Base-by-base conservation (phyloP, 2,113 vertebrate genomes). In the Anarhynchus alexandrinus region DNA sequence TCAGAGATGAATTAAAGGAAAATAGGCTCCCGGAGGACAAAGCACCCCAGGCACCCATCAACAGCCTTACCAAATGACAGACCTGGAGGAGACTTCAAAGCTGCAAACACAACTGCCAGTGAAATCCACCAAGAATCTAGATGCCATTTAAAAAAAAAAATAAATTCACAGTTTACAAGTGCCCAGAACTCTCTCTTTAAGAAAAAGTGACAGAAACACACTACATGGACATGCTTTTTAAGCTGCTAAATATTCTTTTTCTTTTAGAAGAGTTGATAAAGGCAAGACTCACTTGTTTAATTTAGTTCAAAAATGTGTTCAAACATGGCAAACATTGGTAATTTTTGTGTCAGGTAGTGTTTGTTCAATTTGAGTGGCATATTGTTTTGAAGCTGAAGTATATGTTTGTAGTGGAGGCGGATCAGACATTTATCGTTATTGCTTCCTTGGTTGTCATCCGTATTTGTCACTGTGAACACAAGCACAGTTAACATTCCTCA, bases 1-100 rank as follows among this genome's bases (percentile, higher is more conserved):
- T 97, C 90, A 97, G 97, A 97, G 96, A 97, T 97, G 96, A 97
- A 97, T 98, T 98, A 96, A 97, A 97, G 96, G 96, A 96, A 97
- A 98, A 97, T 97, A 96, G 94, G 67, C 93, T 97, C 95, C 96
- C 88, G 21, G 93, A 97, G 97, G 97, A 97, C 96, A 98, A 95
- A 98, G 91, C 96, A 97, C 97, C 96, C 92, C 97, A 97, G 96
- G 97, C 82, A 96, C 96, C 97, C 96, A 87, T 95, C 96, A 97
- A 73, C 93, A 95, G 91, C 95, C 97, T 97, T 93, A 94, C 86
- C 91, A 97, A 98, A 98, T 98, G 96, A 98, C 96, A 98, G 96
- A 97, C 97, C 95, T 97, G 94, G 96, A 97, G 97, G 88, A 89
- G 96, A 97, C 97, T 98, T 98, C 97, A 98, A 98, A 98, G 98